Conservation (phyloP, 2,113 vertebrate species). For the Zosterops pallidus region DNA sequence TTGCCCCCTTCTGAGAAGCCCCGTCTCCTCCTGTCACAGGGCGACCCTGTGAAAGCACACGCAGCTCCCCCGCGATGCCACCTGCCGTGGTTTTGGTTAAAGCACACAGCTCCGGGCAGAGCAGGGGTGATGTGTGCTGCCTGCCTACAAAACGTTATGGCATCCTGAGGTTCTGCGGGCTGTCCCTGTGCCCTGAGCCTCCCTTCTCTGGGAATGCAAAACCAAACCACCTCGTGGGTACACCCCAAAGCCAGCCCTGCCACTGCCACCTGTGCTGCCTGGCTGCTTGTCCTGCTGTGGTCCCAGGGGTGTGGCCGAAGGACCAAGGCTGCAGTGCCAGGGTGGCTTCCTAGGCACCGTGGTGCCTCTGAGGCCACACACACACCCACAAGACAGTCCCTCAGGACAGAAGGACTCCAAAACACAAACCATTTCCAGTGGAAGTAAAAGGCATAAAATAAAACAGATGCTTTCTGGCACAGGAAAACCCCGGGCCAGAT, state of each 20-base stretch:
- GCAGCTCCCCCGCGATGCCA: fast-evolving
- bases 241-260: neutral
- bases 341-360: neutral
- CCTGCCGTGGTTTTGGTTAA: neutral
- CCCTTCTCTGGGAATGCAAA: neutral
- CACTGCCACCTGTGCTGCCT: fast-evolving
- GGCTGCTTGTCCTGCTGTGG: neutral
- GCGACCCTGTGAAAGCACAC: fast-evolving
- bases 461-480: neutral
- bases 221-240: fast-evolving
- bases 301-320: neutral
- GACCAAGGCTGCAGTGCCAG: neutral
- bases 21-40: fast-evolving
- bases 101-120: neutral
- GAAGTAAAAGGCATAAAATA: neutral
- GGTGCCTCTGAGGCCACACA: neutral
- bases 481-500: neutral
- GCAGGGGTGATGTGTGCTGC: neutral
- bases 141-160: fast-evolving
- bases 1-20: neutral
- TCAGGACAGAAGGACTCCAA: neutral
- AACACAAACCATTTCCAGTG: neutral
- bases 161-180: fast-evolving
- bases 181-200: neutral
- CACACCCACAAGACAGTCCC: neutral